Percentiles rank a stretch among this genome's conserved stretches.
Conservation (phyloP, 2,113 vertebrate species). For the Anas platyrhynchos region DNA sequence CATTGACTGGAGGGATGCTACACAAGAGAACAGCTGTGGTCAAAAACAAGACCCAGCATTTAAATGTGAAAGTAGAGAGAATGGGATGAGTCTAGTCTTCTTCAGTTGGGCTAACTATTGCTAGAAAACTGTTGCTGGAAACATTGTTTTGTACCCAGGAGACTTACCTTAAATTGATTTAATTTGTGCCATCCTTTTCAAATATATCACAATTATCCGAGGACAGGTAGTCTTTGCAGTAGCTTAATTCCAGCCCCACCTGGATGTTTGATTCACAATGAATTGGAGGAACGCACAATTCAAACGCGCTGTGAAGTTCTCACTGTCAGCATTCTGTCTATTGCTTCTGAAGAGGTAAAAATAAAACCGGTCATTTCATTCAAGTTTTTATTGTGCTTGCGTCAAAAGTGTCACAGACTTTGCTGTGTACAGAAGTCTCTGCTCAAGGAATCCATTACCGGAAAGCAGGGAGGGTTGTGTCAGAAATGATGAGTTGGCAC, state of each 20-base stretch:
- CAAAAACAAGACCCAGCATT: background rate
- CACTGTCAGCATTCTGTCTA: background rate
- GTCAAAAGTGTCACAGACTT: background rate
- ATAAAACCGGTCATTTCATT: background rate
- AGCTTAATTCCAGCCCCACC: background rate
- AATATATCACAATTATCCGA: background rate
- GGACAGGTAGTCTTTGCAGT: background rate
- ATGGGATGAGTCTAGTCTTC: background rate
- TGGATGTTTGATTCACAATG: background rate
- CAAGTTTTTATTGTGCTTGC: background rate
- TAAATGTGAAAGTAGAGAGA: background rate
- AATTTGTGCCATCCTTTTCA: background rate
- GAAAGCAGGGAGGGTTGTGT: background rate
- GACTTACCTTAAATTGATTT: background rate
- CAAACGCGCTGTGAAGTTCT: background rate
- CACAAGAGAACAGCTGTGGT: background rate
- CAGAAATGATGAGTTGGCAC: conserved; percentile 20
- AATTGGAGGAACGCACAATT: background rate
- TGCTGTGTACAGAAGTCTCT: background rate
- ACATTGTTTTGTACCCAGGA: background rate
- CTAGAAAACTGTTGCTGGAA: background rate
- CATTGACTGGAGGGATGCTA: background rate
- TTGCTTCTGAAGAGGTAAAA: background rate
- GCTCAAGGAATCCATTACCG: background rate
- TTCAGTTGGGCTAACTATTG: background rate